phyloP scores from a whole-genome alignment of 2,888 invertebrate genomes.

The Brenthis ino region DNA sequence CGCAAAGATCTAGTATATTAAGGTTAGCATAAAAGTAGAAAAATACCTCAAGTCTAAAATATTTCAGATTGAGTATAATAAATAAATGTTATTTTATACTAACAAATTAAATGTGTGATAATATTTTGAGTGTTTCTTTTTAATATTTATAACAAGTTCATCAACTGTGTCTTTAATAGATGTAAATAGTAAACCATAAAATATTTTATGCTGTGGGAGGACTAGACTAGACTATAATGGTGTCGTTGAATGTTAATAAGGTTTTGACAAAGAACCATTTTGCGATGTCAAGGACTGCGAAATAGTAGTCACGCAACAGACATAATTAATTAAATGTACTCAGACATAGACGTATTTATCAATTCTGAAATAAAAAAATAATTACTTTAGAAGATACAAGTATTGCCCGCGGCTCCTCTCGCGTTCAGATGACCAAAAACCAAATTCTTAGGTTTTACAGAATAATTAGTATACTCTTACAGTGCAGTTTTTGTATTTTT shows the following conservation, averaged over 20 bases:
- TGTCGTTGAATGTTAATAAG: conserved; percentile 34
- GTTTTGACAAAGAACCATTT: conserved; percentile 32
- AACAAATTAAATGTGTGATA: neutral
- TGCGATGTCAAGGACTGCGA: conserved; percentile 33
- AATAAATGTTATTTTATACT: neutral
- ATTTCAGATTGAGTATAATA: neutral
- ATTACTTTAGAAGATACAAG: neutral
- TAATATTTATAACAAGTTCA: neutral
- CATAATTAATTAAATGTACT: conserved; percentile 26
- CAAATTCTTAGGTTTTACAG: no score
- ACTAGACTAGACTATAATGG: conserved; percentile 30
- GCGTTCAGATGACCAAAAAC: no score
- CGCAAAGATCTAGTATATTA: no score
- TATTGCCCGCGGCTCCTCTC: no score
- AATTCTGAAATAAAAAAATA: neutral
- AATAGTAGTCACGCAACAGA: conserved; percentile 32
- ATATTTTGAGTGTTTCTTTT: no score
- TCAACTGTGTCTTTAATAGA: neutral
- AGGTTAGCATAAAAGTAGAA: no score
- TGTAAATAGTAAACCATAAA: conserved; percentile 15
- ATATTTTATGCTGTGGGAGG: conserved; percentile 30
- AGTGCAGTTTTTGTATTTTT: no score
- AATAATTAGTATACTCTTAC: no score
- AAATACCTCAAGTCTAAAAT: no score
- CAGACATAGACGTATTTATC: conserved; percentile 8